These are phyloP conservation scores for Nothoprocta pentlandii DNA, from an alignment of 2,113 vertebrate species.

Conservation along the genomic window DNA sequence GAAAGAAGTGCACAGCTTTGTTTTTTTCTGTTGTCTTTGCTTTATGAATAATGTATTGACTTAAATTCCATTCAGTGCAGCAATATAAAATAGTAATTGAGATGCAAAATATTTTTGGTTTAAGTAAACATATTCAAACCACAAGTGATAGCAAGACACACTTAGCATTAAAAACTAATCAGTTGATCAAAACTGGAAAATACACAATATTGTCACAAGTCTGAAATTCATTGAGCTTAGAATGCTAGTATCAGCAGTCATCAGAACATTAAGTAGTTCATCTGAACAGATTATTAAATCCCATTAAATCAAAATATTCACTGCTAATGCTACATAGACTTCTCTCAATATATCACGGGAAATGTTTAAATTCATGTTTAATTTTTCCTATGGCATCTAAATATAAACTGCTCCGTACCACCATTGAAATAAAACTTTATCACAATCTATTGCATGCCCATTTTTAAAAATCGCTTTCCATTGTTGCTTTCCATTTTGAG, in stretches of 20 bases:
- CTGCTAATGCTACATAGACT: constrained; percentile 39
- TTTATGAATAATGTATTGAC: constrained; percentile 80
- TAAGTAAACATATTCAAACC: constrained; percentile 75
- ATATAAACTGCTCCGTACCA: not conserved
- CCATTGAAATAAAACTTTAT: not conserved
- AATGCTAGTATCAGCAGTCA: constrained; percentile 23
- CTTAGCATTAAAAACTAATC: constrained; percentile 59
- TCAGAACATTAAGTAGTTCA: constrained; percentile 63
- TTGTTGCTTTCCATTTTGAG: not conserved
- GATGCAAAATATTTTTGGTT: constrained; percentile 70
- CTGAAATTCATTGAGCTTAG: constrained; percentile 28
- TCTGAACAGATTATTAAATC: constrained; percentile 65
- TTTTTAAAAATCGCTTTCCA: not conserved
- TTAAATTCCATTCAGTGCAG: constrained; percentile 73
- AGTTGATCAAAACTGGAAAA: constrained; percentile 57
- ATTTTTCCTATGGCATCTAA: not conserved
- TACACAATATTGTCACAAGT: constrained; percentile 44
- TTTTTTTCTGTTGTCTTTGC: constrained; percentile 74
- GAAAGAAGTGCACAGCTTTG: constrained; percentile 77
- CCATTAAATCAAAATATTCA: constrained; percentile 62
- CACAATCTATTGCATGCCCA: fast-evolving
- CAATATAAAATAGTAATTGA: constrained; percentile 72
- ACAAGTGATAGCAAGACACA: constrained; percentile 44
- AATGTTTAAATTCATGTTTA: constrained; percentile 39
- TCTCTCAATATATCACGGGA: constrained; percentile 49